These are phyloP conservation scores for Chymomyza fuscimana DNA, from an alignment of 2,888 invertebrate genomes.

Conservation along the genomic window DNA sequence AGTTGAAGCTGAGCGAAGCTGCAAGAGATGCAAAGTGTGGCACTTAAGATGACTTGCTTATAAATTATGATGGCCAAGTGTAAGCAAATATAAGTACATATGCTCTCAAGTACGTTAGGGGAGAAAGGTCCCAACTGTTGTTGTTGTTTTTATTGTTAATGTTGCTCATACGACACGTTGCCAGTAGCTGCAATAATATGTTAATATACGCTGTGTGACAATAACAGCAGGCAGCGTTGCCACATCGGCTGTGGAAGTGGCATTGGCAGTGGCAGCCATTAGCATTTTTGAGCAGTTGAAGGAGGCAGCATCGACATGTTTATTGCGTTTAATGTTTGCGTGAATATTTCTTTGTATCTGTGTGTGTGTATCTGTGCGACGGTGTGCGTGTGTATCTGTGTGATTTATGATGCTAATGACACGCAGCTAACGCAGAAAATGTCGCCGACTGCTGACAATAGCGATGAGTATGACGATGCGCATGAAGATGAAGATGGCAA, in stretches of 20 bases:
- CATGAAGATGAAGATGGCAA: background rate
- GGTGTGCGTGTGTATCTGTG: slow-evolving; percentile 49
- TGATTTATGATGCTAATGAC: slow-evolving; percentile 78
- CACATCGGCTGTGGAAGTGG: slow-evolving; percentile 50
- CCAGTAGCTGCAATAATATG: slow-evolving; percentile 75
- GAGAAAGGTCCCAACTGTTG: background rate
- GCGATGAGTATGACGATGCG: background rate
- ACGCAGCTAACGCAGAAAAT: slow-evolving; percentile 50
- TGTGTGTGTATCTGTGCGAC: background rate
- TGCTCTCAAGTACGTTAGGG: background rate
- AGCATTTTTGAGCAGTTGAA: slow-evolving; percentile 58
- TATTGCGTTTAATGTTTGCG: slow-evolving; percentile 74
- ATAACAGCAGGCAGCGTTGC: slow-evolving; percentile 38
- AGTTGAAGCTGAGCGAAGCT: slow-evolving; percentile 1
- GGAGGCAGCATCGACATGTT: slow-evolving; percentile 60
- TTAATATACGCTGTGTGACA: slow-evolving; percentile 75
- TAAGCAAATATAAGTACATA: background rate
- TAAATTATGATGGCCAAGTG: background rate
- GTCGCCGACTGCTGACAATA: slow-evolving; percentile 14
- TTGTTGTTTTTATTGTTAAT: background rate
- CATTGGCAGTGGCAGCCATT: slow-evolving; percentile 57
- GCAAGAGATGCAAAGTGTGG: slow-evolving; percentile 1
- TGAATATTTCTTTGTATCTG: slow-evolving; percentile 40
- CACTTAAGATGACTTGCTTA: background rate
- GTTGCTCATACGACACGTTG: slow-evolving; percentile 40